A percentile compares a stretch with the other conserved stretches of the same genome.
phyloP scores from a whole-genome alignment of 2,888 invertebrate genomes.

The Drosophila anomalipes region DNA sequence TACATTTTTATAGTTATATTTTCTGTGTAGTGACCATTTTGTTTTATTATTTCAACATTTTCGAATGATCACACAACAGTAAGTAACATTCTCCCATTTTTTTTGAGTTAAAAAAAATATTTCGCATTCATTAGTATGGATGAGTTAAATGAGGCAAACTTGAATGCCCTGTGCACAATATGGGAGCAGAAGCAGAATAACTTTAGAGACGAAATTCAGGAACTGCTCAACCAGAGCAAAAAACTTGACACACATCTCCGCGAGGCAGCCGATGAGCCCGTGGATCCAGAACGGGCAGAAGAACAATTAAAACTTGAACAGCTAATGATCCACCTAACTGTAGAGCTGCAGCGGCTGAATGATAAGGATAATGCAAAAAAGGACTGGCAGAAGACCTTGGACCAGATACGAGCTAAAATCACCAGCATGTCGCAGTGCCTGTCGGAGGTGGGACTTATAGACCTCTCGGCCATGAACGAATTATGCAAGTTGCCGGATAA shows the following conservation, averaged over 20 bases:
- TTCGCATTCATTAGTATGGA: constrained; percentile 21
- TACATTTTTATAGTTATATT: background rate
- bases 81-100: background rate
- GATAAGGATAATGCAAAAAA: constrained; percentile 86
- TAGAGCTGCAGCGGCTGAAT: constrained; percentile 86
- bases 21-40: background rate
- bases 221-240: constrained; percentile 32
- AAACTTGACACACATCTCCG: constrained; percentile 5
- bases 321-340: constrained; percentile 87
- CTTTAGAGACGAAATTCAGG: constrained; percentile 26
- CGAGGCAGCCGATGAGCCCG: background rate
- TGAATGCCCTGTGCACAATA: constrained; percentile 23
- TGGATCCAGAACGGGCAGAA: constrained; percentile 66
- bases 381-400: constrained; percentile 87
- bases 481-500: constrained; percentile 61
- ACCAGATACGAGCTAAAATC: constrained; percentile 88
- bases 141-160: constrained; percentile 4
- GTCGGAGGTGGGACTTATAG: constrained; percentile 87
- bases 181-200: constrained; percentile 29
- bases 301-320: constrained; percentile 87
- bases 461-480: constrained; percentile 14
- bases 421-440: constrained; percentile 84
- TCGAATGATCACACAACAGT: constrained; percentile 5
- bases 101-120: background rate
- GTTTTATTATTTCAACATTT: background rate